These are phyloP conservation scores for Moxostoma hubbsi DNA, from an alignment of 2,797 vertebrate species.

Conservation along the genomic window DNA sequence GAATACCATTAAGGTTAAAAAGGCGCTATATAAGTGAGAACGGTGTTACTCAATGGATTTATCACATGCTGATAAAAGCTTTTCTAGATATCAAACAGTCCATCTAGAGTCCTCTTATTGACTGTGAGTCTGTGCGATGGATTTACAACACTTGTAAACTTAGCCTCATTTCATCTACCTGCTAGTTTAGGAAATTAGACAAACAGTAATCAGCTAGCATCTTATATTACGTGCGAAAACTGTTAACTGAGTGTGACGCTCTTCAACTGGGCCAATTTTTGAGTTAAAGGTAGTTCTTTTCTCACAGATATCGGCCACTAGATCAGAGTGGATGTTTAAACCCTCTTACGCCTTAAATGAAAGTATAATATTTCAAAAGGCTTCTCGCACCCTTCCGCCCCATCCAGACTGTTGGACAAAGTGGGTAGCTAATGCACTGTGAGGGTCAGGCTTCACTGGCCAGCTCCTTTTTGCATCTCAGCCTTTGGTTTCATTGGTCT, in stretches of 20 bases:
- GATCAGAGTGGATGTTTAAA: conserved; percentile 51
- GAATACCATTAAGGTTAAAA: too few relatives aligned
- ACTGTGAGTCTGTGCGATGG: neutral
- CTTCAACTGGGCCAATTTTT: conserved; percentile 26
- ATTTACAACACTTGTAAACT: neutral
- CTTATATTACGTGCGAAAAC: conserved; percentile 32
- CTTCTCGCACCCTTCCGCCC: conserved; percentile 53
- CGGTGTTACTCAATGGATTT: neutral
- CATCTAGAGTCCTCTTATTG: neutral
- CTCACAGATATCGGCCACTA: conserved; percentile 65
- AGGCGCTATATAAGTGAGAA: too few relatives aligned
- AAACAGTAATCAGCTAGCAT: conserved; percentile 13
- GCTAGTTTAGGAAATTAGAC: conserved; percentile 29
- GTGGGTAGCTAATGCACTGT: conserved; percentile 50
- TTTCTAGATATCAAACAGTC: neutral
- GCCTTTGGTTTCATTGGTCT: conserved; percentile 42
- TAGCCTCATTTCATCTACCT: neutral
- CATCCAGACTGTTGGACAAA: conserved; percentile 43
- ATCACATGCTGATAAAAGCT: neutral
- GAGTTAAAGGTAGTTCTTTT: conserved; percentile 59
- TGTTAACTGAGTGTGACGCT: conserved; percentile 20
- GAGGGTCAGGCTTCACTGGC: conserved; percentile 60
- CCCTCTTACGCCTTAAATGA: conserved; percentile 60
- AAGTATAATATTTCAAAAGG: conserved; percentile 65
- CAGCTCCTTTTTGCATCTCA: conserved; percentile 45